These are phyloP conservation scores for Oreochromis grahami DNA, from an alignment of 2,797 vertebrate species.

Conservation along the genomic window DNA sequence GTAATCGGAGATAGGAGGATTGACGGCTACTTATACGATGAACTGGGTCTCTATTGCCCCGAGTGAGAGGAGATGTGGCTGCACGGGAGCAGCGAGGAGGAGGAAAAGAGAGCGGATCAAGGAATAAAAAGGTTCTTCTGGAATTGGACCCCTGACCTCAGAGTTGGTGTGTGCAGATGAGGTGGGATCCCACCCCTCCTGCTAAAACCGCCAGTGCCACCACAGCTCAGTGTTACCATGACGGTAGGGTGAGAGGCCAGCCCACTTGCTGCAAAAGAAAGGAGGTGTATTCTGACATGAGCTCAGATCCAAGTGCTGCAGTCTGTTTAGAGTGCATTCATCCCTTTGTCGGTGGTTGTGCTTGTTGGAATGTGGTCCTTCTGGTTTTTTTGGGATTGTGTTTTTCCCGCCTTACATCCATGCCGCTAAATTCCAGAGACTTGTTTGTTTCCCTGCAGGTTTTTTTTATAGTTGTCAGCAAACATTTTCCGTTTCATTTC, in stretches of 20 bases:
- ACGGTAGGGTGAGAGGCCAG: conserved; percentile 55
- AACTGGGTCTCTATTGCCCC: conserved; percentile 36
- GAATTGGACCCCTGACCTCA: conserved; percentile 32
- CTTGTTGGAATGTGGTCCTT: background rate
- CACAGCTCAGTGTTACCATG: conserved; percentile 46
- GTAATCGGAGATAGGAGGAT: conserved; percentile 44
- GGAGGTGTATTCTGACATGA: conserved; percentile 45
- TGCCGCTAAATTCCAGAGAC: conserved; percentile 1
- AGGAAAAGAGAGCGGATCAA: conserved; percentile 31
- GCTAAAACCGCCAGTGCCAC: background rate
- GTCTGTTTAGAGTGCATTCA: conserved; percentile 18
- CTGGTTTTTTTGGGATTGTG: background rate
- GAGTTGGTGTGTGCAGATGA: conserved; percentile 5
- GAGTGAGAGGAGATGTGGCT: conserved; percentile 11
- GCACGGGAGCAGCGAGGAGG: background rate
- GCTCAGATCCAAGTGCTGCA: conserved; percentile 38
- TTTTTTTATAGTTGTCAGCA: conserved; percentile 19
- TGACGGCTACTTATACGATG: conserved; percentile 35
- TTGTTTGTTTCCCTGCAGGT: conserved; percentile 1
- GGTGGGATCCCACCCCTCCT: background rate
- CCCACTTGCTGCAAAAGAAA: conserved; percentile 35
- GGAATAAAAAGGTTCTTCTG: conserved; percentile 10
- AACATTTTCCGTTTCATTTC: conserved; percentile 34
- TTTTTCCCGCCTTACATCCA: background rate
- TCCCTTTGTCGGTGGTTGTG: conserved; percentile 18